phyloP scores from a whole-genome alignment of 1,140 invertebrate species.

The Drosophila tropicalis region DNA sequence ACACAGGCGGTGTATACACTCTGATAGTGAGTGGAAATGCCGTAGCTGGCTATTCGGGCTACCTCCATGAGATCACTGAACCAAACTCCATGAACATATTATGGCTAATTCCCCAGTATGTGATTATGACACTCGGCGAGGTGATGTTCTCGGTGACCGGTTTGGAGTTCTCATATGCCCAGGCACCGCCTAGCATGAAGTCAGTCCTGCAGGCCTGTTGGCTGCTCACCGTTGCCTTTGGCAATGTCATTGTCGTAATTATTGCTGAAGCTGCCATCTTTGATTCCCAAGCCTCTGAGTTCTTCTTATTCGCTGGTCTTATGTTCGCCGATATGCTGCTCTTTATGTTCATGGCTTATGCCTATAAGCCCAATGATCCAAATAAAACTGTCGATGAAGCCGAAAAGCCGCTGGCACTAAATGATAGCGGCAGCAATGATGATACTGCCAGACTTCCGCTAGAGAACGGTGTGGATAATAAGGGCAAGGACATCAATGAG shows the following conservation, averaged over 20 bases:
- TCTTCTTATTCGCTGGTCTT: slow-evolving; percentile 93
- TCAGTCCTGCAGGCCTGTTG: slow-evolving; percentile 95
- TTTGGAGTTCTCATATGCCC: slow-evolving; percentile 94
- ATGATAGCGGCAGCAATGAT: neutral
- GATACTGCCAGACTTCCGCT: slow-evolving; percentile 24
- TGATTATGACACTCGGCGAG: slow-evolving; percentile 93
- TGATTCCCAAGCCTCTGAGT: slow-evolving; percentile 87
- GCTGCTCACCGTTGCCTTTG: slow-evolving; percentile 94
- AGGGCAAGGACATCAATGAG: slow-evolving; percentile 47
- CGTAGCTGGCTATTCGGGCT: neutral
- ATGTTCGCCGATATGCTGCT: slow-evolving; percentile 93
- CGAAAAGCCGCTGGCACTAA: slow-evolving; percentile 49
- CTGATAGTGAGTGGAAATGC: slow-evolving; percentile 81
- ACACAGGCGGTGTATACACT: slow-evolving; percentile 86
- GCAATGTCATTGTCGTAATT: slow-evolving; percentile 91
- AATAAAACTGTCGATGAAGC: slow-evolving; percentile 38
- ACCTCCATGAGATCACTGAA: slow-evolving; percentile 84
- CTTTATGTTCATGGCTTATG: slow-evolving; percentile 90
- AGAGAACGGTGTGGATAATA: slow-evolving; percentile 64
- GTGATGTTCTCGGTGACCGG: slow-evolving; percentile 97
- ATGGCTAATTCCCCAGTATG: slow-evolving; percentile 94
- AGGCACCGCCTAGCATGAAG: slow-evolving; percentile 96
- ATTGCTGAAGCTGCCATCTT: slow-evolving; percentile 85
- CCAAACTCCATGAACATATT: slow-evolving; percentile 91
- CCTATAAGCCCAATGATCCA: slow-evolving; percentile 85